phyloP scores from a whole-genome alignment of 1,140 invertebrate genomes.

The Diuraphis noxia region DNA sequence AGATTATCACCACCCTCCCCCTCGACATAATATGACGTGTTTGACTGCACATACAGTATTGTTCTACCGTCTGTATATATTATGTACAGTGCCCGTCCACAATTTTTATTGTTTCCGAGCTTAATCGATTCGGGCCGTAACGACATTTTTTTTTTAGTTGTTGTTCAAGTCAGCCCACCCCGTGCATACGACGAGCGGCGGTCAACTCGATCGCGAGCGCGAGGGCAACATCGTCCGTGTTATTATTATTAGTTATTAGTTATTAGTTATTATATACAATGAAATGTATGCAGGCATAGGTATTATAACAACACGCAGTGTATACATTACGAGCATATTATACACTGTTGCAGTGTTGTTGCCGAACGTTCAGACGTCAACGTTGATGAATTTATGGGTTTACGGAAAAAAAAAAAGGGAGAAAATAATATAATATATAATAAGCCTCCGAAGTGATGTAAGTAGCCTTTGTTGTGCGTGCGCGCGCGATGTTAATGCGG shows the following conservation, averaged over 20 bases:
- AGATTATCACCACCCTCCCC: too few relatives aligned
- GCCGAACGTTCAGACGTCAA: constrained; percentile 36
- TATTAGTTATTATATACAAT: background rate
- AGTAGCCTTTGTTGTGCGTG: constrained; percentile 48
- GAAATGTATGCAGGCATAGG: background rate
- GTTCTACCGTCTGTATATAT: background rate
- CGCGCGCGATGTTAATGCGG: constrained; percentile 45
- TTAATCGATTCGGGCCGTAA: constrained; percentile 35
- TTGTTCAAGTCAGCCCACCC: constrained; percentile 1
- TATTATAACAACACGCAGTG: background rate
- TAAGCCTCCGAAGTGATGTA: constrained; percentile 18
- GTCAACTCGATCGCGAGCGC: background rate
- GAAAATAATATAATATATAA: constrained; percentile 34
- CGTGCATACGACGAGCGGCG: background rate
- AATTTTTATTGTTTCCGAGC: background rate
- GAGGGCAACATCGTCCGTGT: background rate
- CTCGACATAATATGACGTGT: background rate
- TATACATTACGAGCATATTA: background rate
- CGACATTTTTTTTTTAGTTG: background rate
- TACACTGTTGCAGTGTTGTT: background rate
- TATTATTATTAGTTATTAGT: background rate
- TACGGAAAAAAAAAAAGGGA: constrained; percentile 23
- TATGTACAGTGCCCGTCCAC: background rate
- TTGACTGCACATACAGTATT: background rate
- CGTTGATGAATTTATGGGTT: constrained; percentile 50